phyloP scores from a whole-genome alignment of 2,888 invertebrate species.

The Tenthredo notha region DNA sequence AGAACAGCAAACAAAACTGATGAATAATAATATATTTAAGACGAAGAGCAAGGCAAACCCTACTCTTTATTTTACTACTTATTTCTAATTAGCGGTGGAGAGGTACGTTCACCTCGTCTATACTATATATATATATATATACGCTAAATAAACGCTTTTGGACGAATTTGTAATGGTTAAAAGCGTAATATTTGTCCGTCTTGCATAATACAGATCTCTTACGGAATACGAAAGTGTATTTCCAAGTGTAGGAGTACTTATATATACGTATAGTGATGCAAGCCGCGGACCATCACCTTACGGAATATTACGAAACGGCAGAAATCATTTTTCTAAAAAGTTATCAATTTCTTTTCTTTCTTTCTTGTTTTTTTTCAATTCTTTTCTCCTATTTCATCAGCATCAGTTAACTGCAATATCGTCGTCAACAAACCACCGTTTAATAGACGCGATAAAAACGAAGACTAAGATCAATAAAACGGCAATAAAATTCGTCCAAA shows the following conservation, averaged over 20 bases:
- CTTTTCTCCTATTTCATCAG: neutral
- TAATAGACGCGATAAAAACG: neutral
- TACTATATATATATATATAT: neutral
- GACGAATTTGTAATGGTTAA: constrained; percentile 49
- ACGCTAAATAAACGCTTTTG: constrained; percentile 41
- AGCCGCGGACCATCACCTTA: neutral
- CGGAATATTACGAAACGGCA: neutral
- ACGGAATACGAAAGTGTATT: constrained; percentile 38
- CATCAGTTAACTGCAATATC: neutral
- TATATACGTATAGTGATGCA: constrained; percentile 14
- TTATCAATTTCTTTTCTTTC: neutral
- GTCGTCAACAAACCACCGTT: neutral
- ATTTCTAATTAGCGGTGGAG: constrained; percentile 60
- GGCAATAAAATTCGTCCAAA: neutral
- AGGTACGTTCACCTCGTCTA: constrained; percentile 49
- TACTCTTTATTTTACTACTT: constrained; percentile 62
- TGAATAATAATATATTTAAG: constrained; percentile 54
- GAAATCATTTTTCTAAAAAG: constrained; percentile 15
- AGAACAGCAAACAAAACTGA: constrained; percentile 44
- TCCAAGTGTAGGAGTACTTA: constrained; percentile 39
- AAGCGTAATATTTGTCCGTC: constrained; percentile 47
- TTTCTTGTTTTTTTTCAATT: neutral
- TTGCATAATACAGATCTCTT: constrained; percentile 43
- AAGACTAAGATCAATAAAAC: constrained; percentile 12
- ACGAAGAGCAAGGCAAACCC: constrained; percentile 38